Percentiles rank a stretch among this genome's conserved stretches.
Evolutionary conservation across 2,797 vertebrate species (phyloP).

Genomic region (Cercopithecus mitis): DNA sequence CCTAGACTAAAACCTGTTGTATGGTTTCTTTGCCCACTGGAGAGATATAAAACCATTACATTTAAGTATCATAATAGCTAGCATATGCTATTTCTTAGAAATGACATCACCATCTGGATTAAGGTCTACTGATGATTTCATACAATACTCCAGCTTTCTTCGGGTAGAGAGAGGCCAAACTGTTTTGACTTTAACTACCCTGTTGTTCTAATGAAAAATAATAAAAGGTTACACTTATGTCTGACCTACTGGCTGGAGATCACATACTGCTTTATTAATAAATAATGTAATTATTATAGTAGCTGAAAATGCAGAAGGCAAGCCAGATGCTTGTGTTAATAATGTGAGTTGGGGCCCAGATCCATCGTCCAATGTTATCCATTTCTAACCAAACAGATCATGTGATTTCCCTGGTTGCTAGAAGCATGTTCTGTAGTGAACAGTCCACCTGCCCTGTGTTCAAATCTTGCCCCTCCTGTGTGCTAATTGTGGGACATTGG

Average conservation of each 20-base stretch:
- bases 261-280: conserved; percentile 73
- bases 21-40: conserved; percentile 84
- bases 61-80: conserved; percentile 89
- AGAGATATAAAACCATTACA: conserved; percentile 89
- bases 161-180: conserved; percentile 59
- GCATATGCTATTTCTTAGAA: conserved; percentile 90
- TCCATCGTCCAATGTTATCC: background rate
- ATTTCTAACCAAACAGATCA: background rate
- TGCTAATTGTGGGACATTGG: background rate
- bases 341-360: background rate
- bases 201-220: conserved; percentile 75
- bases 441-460: background rate
- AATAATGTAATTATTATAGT: conserved; percentile 68
- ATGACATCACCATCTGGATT: conserved; percentile 89
- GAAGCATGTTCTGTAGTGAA: background rate
- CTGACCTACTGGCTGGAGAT: conserved; percentile 70
- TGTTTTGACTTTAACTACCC: conserved; percentile 68
- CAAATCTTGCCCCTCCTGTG: background rate
- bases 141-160: conserved; percentile 83
- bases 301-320: conserved; percentile 55
- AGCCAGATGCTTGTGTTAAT: conserved; percentile 54
- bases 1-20: conserved; percentile 84
- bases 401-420: background rate
- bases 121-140: conserved; percentile 87
- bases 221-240: conserved; percentile 68